Percentiles rank a stretch among this genome's conserved stretches.
Conservation (phyloP, 2,113 vertebrate species). For the Glaucomys volans region DNA sequence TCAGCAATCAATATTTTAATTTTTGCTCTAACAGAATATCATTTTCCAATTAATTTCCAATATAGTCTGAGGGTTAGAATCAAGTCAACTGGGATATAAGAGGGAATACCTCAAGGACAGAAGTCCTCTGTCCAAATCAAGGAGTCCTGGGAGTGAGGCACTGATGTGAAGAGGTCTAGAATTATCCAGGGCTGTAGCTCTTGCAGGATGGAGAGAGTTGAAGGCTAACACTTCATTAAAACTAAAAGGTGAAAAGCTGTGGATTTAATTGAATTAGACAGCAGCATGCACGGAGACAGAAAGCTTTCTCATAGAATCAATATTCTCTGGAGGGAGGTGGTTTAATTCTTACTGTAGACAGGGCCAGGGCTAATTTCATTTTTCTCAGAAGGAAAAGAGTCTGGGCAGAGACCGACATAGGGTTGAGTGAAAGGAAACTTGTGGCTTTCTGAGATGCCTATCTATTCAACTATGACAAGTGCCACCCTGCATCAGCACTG, state of each 20-base stretch:
- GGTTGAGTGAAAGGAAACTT: not conserved
- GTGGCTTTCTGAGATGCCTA: not conserved
- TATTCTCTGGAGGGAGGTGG: not conserved
- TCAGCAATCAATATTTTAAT: constrained; percentile 66
- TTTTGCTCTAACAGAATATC: not conserved
- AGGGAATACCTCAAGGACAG: not conserved
- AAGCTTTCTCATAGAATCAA: not conserved
- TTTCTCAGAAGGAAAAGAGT: not conserved
- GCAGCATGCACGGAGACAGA: constrained; percentile 11
- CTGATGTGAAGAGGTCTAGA: not conserved
- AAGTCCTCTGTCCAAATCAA: not conserved
- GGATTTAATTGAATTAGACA: constrained; percentile 63
- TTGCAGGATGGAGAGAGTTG: not conserved
- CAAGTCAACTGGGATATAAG: not conserved
- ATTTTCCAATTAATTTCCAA: not conserved
- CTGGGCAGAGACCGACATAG: not conserved
- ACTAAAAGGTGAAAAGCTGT: constrained; percentile 8
- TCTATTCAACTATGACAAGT: not conserved
- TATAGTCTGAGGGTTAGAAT: not conserved
- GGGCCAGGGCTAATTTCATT: constrained; percentile 47
- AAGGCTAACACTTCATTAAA: constrained; percentile 46
- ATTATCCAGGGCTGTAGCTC: not conserved
- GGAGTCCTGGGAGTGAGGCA: not conserved
- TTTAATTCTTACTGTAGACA: constrained; percentile 54
- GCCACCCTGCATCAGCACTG: not conserved